A percentile compares a stretch with the other conserved stretches of the same genome.
Evolutionary conservation across 2,797 vertebrate genomes (phyloP).

Genomic region (Sebastes itinus): DNA sequence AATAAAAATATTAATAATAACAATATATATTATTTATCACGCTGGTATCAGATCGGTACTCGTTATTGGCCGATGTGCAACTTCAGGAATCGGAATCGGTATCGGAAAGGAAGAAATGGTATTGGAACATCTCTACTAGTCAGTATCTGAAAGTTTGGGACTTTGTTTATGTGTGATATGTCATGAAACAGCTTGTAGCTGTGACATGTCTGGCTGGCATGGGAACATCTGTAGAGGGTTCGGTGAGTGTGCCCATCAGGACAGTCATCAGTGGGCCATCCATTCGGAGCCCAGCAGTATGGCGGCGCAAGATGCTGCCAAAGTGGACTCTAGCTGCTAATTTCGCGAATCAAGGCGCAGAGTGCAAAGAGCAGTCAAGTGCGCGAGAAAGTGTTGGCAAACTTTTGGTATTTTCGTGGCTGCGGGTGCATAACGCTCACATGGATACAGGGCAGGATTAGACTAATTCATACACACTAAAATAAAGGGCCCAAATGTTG

Average conservation of each 20-base stretch:
- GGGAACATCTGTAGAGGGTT: conserved; percentile 13
- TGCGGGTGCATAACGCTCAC: neutral
- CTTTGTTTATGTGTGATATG: conserved; percentile 1
- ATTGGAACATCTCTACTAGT: neutral
- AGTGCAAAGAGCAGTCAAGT: conserved; percentile 37
- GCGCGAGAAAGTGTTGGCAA: neutral
- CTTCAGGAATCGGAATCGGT: neutral
- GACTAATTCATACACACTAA: conserved; percentile 19
- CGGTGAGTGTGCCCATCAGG: conserved; percentile 20
- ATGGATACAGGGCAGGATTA: neutral
- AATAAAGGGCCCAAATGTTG: conserved; percentile 27
- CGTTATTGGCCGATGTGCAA: neutral
- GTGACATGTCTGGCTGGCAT: neutral
- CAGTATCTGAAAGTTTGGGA: neutral
- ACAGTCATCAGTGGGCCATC: conserved; percentile 38
- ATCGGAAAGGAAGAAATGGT: neutral
- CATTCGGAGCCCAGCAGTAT: conserved; percentile 23
- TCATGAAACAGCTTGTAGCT: conserved; percentile 10
- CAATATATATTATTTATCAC: neutral
- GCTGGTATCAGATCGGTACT: neutral
- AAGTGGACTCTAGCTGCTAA: conserved; percentile 12
- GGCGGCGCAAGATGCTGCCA: conserved; percentile 25
- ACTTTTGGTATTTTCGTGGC: neutral
- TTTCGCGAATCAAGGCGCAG: conserved; percentile 17
- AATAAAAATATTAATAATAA: too few species aligned